These are phyloP conservation scores for Hylia prasina DNA, from an alignment of 2,113 vertebrate species.

Conservation along the genomic window DNA sequence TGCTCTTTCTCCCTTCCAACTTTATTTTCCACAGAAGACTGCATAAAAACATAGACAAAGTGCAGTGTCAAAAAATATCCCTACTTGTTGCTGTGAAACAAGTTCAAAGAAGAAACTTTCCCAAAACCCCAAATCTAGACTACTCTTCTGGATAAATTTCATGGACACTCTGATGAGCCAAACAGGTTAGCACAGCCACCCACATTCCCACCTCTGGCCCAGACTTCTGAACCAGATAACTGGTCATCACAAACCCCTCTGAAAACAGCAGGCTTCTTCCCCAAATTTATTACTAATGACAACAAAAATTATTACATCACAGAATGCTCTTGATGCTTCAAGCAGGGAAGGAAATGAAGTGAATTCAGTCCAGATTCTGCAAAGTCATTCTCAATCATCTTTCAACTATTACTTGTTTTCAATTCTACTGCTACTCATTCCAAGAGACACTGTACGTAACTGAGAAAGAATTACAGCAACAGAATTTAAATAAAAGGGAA, in stretches of 20 bases:
- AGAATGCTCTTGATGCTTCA: background rate
- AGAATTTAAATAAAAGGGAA: background rate
- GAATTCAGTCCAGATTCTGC: background rate
- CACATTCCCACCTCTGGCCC: background rate
- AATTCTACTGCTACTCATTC: background rate
- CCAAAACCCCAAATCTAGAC: background rate
- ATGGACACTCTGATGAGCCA: background rate
- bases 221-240: background rate
- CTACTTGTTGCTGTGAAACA: background rate
- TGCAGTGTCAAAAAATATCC: background rate
- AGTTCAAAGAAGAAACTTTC: background rate
- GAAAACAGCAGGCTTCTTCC: background rate
- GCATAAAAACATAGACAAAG: background rate
- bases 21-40: background rate
- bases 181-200: background rate
- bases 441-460: background rate
- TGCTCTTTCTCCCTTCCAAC: background rate
- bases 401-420: background rate
- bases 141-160: background rate
- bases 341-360: background rate
- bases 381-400: background rate
- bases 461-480: background rate
- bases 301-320: background rate
- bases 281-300: background rate
- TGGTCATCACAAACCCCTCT: background rate